Conservation (phyloP, 2,113 vertebrate species). For the Onychostoma macrolepis region DNA sequence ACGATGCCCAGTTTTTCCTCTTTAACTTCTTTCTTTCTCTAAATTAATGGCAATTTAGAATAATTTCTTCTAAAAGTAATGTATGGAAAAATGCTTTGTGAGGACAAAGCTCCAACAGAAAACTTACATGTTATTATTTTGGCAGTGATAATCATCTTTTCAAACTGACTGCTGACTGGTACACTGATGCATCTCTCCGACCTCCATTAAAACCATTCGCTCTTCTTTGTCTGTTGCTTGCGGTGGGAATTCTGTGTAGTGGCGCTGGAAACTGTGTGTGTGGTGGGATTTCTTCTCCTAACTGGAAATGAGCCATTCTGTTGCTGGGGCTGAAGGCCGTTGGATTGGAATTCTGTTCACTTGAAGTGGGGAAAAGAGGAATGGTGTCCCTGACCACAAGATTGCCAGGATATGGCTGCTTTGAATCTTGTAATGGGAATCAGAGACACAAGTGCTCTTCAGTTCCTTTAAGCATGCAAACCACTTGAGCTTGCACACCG, state of each 20-base stretch:
- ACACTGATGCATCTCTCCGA: not conserved
- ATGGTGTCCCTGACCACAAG: constrained; percentile 62
- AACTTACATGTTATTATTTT: not conserved
- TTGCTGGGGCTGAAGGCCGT: constrained; percentile 57
- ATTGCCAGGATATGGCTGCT: constrained; percentile 53
- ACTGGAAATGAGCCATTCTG: constrained; percentile 62
- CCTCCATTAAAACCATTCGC: not conserved
- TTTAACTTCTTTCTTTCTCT: too few relatives aligned
- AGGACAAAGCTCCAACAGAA: not conserved
- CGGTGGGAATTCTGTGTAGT: constrained; percentile 42
- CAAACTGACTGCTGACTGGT: not conserved
- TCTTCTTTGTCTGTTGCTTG: constrained; percentile 3
- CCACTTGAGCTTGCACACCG: not conserved
- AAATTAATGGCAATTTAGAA: not conserved
- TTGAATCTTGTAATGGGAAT: constrained; percentile 51
- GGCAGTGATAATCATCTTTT: not conserved
- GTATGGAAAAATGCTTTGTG: too few relatives aligned
- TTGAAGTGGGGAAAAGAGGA: constrained; percentile 73
- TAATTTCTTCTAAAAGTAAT: too few relatives aligned
- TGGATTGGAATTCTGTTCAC: constrained; percentile 64
- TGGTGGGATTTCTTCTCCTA: constrained; percentile 14
- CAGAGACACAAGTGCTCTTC: constrained; percentile 44
- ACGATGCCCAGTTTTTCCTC: too few relatives aligned
- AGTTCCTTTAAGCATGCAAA: constrained; percentile 13
- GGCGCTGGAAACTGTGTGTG: constrained; percentile 30